These are phyloP conservation scores for Caradrina kadenii DNA, from an alignment of 2,888 invertebrate species.

Conservation along the genomic window DNA sequence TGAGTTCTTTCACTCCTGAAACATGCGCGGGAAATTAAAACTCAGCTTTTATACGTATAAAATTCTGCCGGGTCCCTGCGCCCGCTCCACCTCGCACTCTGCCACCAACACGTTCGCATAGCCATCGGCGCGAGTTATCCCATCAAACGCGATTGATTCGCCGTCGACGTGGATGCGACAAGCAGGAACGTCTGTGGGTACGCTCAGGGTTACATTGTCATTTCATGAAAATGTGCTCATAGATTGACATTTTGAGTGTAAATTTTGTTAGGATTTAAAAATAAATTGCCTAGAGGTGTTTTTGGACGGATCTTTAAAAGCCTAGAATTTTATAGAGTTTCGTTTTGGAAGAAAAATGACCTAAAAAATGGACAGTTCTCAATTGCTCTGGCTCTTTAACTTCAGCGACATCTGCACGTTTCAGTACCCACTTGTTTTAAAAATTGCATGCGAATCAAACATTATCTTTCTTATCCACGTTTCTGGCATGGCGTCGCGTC, in stretches of 20 bases:
- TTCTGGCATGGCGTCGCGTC: neutral
- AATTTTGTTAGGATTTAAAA: no score
- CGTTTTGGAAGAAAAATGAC: no score
- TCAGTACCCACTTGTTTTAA: no score
- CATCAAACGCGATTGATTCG: conserved; percentile 54
- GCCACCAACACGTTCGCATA: neutral
- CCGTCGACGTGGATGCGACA: conserved; percentile 15
- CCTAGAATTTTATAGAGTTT: no score
- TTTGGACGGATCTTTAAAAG: neutral
- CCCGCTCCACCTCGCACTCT: conserved; percentile 9
- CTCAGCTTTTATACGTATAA: no score
- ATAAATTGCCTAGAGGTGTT: neutral
- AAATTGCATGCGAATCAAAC: no score
- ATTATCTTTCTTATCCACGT: conserved; percentile 30
- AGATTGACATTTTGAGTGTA: neutral
- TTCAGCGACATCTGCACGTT: no score
- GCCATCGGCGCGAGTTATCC: conserved; percentile 50
- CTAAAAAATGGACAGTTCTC: no score
- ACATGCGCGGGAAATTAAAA: no score
- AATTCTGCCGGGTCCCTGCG: neutral
- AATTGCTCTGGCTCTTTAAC: no score
- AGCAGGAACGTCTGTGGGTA: conserved; percentile 23
- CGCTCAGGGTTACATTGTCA: neutral
- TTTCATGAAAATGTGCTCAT: neutral
- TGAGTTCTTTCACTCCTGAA: no score